Evolutionary conservation across 37 sponge, comb jelly and placozoan species (phyloP), one percentile per base, ranked within the genome.

Genomic region (Axinella damicornis): DNA sequence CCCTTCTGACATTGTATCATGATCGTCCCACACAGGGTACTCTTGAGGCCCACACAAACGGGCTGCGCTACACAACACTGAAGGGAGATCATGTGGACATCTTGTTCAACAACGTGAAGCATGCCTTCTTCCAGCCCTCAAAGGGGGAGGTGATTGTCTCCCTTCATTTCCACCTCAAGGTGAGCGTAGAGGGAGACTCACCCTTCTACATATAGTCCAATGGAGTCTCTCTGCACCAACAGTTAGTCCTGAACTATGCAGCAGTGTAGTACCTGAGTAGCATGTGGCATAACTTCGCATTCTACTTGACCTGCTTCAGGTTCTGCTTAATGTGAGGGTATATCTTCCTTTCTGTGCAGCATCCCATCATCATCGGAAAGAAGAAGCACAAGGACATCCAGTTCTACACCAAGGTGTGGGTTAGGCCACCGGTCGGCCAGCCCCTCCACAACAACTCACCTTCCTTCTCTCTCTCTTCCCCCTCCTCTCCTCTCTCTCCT

Each of bases 41-140:
- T 5, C 55, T 98, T 46, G 98, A 98, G 79, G 95, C 94, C 17
- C 98, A 98, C 74, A 85, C 81, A 2, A 98, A 98, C 80, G 98
- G 98, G 18, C 93, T 97, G 22, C 74, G 97, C 32, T 97, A 94
- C 80, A 92, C 94, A 2, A 85, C 96, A 31, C 57, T 92, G 27
- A 92, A 88, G 57, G 98, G 98, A 75, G 92, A 89, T 65, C 86
- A 86, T 37, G 89, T 97, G 21, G 99, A 99, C 82, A 92, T 99
- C 52, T 80, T 99, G 35, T 99, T 95, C 74, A 84, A 58, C 64
- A 99, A 97, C 73, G 87, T 99, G 57, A 96, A 95, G 74, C 92
- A 93, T 57, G 99, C 97, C 80, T 95, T 97, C 89, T 98, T 96
- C 85, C 98, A 97, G 90, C 95, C 99, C 13, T 98, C 98, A 24